Percentiles rank a stretch among this genome's conserved stretches.
phyloP scores from a whole-genome alignment of 2,888 invertebrate genomes.

The Timema cristinae region DNA sequence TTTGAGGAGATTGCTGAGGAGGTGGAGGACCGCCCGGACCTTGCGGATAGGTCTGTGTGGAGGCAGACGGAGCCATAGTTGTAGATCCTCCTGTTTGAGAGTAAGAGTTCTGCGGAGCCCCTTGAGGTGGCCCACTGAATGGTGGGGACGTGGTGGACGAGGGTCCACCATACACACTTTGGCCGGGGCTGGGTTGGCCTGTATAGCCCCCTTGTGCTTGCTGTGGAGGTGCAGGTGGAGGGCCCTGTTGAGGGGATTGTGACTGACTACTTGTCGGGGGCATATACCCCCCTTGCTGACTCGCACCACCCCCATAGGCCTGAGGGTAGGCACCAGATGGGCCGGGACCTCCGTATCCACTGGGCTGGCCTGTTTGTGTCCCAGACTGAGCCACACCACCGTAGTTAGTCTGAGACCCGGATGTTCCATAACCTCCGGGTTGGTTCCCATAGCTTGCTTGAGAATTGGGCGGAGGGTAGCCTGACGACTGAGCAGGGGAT shows the following conservation, averaged over 20 bases:
- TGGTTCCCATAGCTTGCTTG: slow-evolving; percentile 27
- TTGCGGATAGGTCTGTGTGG: slow-evolving; percentile 58
- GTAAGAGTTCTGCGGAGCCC: slow-evolving; percentile 34
- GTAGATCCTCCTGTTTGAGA: slow-evolving; percentile 39
- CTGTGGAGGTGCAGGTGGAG: slow-evolving; percentile 39
- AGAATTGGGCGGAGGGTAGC: slow-evolving; percentile 56
- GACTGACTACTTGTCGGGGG: slow-evolving; percentile 43
- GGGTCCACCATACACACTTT: slow-evolving; percentile 42
- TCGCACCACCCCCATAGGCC: slow-evolving; percentile 22
- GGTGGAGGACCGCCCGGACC: slow-evolving; percentile 39
- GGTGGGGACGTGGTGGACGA: slow-evolving; percentile 44
- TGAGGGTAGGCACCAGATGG: slow-evolving; percentile 19
- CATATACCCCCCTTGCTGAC: slow-evolving; percentile 15
- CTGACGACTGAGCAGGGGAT: slow-evolving; percentile 61
- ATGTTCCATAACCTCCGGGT: slow-evolving; percentile 30
- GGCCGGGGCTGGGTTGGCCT: slow-evolving; percentile 53
- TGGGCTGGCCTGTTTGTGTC: slow-evolving; percentile 48
- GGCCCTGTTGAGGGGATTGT: slow-evolving; percentile 29
- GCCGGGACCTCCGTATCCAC: slow-evolving; percentile 37
- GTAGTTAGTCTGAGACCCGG: slow-evolving; percentile 51
- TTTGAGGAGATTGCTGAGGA: slow-evolving; percentile 28
- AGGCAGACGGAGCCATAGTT: slow-evolving; percentile 47
- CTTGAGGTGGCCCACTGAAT: slow-evolving; percentile 36
- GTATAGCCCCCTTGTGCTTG: slow-evolving; percentile 50
- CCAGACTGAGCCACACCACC: slow-evolving; percentile 55